Evolutionary conservation across 2,888 invertebrate genomes (phyloP), one percentile per base, ranked within the genome.

Genomic region (Zaprionus obscuricornis): DNA sequence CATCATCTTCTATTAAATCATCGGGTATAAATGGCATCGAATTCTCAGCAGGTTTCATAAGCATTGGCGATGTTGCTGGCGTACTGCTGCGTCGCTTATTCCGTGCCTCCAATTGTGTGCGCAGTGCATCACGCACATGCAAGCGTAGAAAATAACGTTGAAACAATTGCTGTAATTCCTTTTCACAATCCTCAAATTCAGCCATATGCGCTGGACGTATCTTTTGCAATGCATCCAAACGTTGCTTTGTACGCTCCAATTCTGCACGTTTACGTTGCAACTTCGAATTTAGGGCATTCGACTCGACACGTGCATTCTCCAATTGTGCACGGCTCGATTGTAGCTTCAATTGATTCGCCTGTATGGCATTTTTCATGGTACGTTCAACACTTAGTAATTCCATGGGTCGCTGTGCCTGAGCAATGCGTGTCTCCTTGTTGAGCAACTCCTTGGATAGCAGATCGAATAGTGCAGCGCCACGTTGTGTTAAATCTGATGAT

Each of bases 161-260:
- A 91, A 98, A 98, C 13, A 98, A 91, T 65, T 93, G 91, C 82
- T 96, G 95, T 11, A 99, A 90, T 87, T 98, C 97, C 31, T 92
- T 91, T 90, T 99, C 98, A 46, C 97, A 92, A 39, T 94, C 94
- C 57, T 97, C 96, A 89, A 97, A 96, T 90, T 99, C 99, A 79
- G 98, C 97, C 92, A 98, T 95, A 89, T 98, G 99, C 0, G 98
- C 98, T 0, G 99, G 99, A 43, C 97, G 94, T 66, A 98, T 98
- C 92, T 97, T 98, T 90, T 97, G 96, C 74, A 99, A 92, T 0
- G 98, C 97, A 84, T 96, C 95, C 37, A 99, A 91, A 24, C 99
- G 92, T 90, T 98, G 98, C 89, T 97, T 96, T 68, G 97, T 97
- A 46, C 99, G 92, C 78, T 97, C 96, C 68, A 98, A 92, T 88